Conservation (phyloP, 2,888 invertebrate species). For the Neelides folsomi region DNA sequence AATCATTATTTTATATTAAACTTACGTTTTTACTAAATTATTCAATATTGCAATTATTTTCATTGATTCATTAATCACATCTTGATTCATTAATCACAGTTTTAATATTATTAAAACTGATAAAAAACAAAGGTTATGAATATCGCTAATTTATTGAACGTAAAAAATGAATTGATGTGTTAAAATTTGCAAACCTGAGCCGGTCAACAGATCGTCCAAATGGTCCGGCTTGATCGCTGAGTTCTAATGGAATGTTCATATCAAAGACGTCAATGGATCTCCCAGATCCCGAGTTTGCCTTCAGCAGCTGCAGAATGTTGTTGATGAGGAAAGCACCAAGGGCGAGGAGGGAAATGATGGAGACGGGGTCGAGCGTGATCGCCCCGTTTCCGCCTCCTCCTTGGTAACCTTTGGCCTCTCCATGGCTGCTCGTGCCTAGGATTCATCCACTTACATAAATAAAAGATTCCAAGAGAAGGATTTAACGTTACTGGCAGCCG, state of each 20-base stretch:
- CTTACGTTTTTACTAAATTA: neutral
- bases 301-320: constrained; percentile 30
- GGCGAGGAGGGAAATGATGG: constrained; percentile 31
- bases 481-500: too few relatives aligned
- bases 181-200: too few relatives aligned
- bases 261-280: constrained; percentile 16
- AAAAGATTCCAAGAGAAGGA: too few relatives aligned
- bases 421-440: neutral
- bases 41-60: neutral
- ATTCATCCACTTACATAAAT: too few relatives aligned
- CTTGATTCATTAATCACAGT: too few relatives aligned
- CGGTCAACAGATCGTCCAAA: too few relatives aligned
- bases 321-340: constrained; percentile 32
- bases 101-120: too few relatives aligned
- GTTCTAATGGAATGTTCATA: constrained; percentile 16
- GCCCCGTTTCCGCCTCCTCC: constrained; percentile 24
- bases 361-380: constrained; percentile 31
- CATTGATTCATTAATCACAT: neutral
- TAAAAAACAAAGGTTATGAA: too few relatives aligned
- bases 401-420: constrained; percentile 10
- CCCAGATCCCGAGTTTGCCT: constrained; percentile 17
- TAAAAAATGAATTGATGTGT: too few relatives aligned
- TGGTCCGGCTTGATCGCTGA: constrained; percentile 8
- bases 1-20: neutral
- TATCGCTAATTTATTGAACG: too few relatives aligned